These are phyloP conservation scores for Mobula birostris DNA, from an alignment of 2,113 vertebrate genomes.

Conservation along the genomic window DNA sequence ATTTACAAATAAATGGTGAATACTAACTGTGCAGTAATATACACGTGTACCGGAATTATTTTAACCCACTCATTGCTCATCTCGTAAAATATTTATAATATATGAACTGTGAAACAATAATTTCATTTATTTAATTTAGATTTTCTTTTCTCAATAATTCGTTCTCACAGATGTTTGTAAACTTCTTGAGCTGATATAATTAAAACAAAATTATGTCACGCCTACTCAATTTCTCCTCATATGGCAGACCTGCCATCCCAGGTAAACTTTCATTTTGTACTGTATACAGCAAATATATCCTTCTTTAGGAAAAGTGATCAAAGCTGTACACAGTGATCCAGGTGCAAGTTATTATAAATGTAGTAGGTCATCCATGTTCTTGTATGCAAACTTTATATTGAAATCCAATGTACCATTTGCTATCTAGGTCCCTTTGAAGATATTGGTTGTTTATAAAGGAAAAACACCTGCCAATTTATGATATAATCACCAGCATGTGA, in stretches of 20 bases:
- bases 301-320: too few species aligned
- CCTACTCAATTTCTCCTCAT: too few species aligned
- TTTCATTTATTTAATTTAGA: not conserved
- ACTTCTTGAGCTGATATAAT: not conserved
- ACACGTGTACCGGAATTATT: conserved; percentile 2
- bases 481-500: not conserved
- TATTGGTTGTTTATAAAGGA: not conserved
- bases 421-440: too few species aligned
- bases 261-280: too few species aligned
- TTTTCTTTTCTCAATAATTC: conserved; percentile 3
- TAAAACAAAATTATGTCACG: not conserved
- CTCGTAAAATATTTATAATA: conserved; percentile 11
- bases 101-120: conserved; percentile 18
- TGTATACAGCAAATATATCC: too few species aligned
- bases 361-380: too few species aligned
- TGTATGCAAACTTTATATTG: too few species aligned
- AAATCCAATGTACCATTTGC: too few species aligned
- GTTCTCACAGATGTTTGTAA: not conserved
- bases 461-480: not conserved
- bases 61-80: conserved; percentile 17
- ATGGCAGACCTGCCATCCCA: too few species aligned
- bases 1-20: conserved; percentile 17
- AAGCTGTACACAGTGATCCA: too few species aligned
- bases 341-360: too few species aligned
- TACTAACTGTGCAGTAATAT: not conserved